Conservation (phyloP, 2,113 vertebrate genomes). For the Microtus pennsylvanicus region DNA sequence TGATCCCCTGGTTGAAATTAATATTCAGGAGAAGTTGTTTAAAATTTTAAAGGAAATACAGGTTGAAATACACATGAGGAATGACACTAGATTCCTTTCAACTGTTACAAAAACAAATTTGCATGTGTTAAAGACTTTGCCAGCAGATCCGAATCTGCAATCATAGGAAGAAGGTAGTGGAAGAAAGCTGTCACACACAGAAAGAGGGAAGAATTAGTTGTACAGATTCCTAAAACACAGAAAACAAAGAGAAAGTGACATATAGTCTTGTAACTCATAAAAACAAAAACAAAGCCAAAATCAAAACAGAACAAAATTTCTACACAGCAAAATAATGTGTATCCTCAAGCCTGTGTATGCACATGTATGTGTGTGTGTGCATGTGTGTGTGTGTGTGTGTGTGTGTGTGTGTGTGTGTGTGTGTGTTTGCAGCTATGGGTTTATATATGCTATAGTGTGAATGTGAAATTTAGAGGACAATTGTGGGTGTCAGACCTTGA, state of each 20-base stretch:
- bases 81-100: not conserved
- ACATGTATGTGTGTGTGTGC: not conserved
- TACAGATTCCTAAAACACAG: not conserved
- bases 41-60: not conserved
- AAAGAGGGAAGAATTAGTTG: not conserved
- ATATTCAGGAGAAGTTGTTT: not conserved
- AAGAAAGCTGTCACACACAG: rapidly evolving
- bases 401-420: not conserved
- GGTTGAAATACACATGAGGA: not conserved
- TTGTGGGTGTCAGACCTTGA: not conserved
- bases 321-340: not conserved
- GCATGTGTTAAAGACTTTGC: not conserved
- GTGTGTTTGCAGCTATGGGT: not conserved
- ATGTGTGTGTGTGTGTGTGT: not conserved
- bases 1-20: not conserved
- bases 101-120: not conserved
- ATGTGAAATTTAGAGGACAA: not conserved
- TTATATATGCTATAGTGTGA: not conserved
- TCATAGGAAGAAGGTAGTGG: not conserved
- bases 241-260: not conserved
- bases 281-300: not conserved
- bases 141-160: not conserved
- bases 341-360: no score
- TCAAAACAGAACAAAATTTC: no score
- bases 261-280: not conserved